Evolutionary conservation across 1,140 invertebrate species (phyloP).

Genomic region (Trichogramma pretiosum): DNA sequence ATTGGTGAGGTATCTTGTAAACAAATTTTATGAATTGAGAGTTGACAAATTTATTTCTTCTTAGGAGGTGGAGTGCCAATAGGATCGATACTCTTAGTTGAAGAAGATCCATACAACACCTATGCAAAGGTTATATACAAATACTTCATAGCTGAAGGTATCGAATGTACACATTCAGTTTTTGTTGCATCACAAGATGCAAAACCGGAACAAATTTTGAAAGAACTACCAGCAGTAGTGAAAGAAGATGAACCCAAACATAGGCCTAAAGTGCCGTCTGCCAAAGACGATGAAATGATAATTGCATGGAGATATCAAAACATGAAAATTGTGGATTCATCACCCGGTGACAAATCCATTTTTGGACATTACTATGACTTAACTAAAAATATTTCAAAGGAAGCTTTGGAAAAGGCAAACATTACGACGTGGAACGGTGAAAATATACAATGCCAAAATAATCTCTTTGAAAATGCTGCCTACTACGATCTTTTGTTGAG

Average conservation of each 20-base stretch:
- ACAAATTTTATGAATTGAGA: slow-evolving; percentile 12
- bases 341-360: slow-evolving; percentile 36
- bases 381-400: slow-evolving; percentile 58
- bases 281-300: slow-evolving; percentile 55
- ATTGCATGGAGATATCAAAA: slow-evolving; percentile 83
- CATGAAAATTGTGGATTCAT: slow-evolving; percentile 56
- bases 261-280: slow-evolving; percentile 15
- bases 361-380: slow-evolving; percentile 77
- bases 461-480: slow-evolving; percentile 40
- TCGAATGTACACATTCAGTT: slow-evolving; percentile 60
- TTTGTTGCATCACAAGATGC: slow-evolving; percentile 65
- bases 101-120: slow-evolving; percentile 68
- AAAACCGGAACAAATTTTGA: slow-evolving; percentile 54
- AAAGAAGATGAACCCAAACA: slow-evolving; percentile 26
- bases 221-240: slow-evolving; percentile 45
- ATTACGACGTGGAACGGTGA: slow-evolving; percentile 47
- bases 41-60: slow-evolving; percentile 20
- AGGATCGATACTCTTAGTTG: slow-evolving; percentile 53
- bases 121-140: slow-evolving; percentile 68
- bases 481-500: slow-evolving; percentile 49
- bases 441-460: slow-evolving; percentile 24
- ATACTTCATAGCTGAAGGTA: slow-evolving; percentile 75
- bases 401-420: slow-evolving; percentile 48
- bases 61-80: slow-evolving; percentile 53
- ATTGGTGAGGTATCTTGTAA: slow-evolving; percentile 43